A percentile compares a stretch with the other conserved stretches of the same genome.
Evolutionary conservation across 2,888 invertebrate genomes (phyloP).

Genomic region (Desoria tigrina): DNA sequence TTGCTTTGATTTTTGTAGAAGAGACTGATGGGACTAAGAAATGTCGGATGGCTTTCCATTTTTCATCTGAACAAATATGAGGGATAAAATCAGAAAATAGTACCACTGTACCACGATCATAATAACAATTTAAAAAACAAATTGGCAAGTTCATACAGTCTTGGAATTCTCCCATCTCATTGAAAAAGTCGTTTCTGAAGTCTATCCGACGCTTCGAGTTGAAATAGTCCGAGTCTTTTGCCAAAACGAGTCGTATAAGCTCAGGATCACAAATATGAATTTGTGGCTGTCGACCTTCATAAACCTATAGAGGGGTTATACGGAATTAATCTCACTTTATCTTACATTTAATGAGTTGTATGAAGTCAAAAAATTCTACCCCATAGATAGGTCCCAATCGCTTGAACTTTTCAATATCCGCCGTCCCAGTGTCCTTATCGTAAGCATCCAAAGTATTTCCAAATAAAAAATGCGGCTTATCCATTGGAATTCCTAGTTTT

Average conservation of each 20-base stretch:
- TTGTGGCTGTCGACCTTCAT: slow-evolving; percentile 41
- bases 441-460: slow-evolving; percentile 42
- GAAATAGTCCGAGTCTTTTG: slow-evolving; percentile 43
- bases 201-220: slow-evolving; percentile 29
- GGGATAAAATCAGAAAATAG: not conserved
- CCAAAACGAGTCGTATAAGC: slow-evolving; percentile 32
- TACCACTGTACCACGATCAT: too few species aligned
- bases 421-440: slow-evolving; percentile 21
- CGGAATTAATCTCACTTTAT: too few species aligned
- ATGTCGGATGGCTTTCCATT: slow-evolving; percentile 38
- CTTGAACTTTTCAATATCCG: slow-evolving; percentile 43
- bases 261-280: slow-evolving; percentile 38
- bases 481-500: slow-evolving; percentile 41
- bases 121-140: too few species aligned
- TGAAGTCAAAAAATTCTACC: too few species aligned
- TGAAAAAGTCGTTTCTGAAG: slow-evolving; percentile 35
- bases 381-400: slow-evolving; percentile 47
- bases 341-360: too few species aligned
- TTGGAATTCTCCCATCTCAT: slow-evolving; percentile 44
- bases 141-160: too few species aligned
- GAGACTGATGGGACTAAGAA: slow-evolving; percentile 29
- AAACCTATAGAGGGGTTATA: slow-evolving; percentile 37
- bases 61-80: slow-evolving; percentile 42
- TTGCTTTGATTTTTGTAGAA: slow-evolving; percentile 34
- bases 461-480: slow-evolving; percentile 37